These are phyloP conservation scores for Chelmon rostratus DNA, from an alignment of 2,797 vertebrate species.

Conservation along the genomic window DNA sequence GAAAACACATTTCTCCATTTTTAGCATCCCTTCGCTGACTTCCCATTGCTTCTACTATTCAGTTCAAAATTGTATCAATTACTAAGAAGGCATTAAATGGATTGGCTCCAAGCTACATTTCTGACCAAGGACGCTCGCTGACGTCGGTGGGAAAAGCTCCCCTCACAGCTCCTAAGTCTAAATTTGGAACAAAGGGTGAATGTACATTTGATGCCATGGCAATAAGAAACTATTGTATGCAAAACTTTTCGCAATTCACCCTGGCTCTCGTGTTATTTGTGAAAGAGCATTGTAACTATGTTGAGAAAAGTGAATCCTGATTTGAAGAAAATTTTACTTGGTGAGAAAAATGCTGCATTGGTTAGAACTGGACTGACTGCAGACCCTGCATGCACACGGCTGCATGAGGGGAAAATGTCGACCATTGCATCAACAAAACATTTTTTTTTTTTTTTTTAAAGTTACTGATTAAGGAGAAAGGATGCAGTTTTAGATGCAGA, in stretches of 20 bases:
- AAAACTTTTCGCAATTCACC: too few species aligned
- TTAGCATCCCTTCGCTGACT: neutral
- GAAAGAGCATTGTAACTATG: conserved; percentile 6
- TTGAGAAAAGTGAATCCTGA: neutral
- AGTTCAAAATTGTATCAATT: neutral
- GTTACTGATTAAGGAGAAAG: neutral
- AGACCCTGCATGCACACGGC: neutral
- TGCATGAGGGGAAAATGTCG: neutral
- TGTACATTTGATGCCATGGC: neutral
- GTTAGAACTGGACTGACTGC: neutral
- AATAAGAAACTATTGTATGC: too few species aligned
- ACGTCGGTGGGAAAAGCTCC: neutral
- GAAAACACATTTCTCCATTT: neutral
- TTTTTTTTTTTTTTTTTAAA: neutral
- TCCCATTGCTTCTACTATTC: neutral
- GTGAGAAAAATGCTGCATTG: neutral
- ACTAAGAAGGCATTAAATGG: neutral
- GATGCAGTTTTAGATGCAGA: neutral
- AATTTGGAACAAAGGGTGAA: neutral
- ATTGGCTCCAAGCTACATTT: neutral
- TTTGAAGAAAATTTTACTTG: neutral
- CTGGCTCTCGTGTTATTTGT: neutral
- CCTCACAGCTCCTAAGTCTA: neutral
- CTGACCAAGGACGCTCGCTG: neutral
- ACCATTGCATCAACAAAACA: neutral